Base-by-base conservation (phyloP, 53 echinoderm and acorn worm genomes). In the Astropecten irregularis region DNA sequence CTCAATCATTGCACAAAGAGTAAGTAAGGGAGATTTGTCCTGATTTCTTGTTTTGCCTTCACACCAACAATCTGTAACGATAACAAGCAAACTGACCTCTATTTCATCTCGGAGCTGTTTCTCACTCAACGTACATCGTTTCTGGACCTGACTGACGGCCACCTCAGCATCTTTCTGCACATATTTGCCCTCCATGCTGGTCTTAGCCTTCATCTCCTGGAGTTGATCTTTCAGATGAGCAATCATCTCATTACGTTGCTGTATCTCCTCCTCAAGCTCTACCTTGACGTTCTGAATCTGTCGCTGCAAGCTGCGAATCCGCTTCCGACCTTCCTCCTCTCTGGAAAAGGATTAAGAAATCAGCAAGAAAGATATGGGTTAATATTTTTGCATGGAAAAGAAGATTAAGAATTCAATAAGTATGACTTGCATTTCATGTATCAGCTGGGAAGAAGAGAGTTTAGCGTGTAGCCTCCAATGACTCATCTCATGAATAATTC, bases 201-300 rank as follows among this genome's bases (percentile, higher is more conserved):
- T 97, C 90, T 97, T 97, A 66, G 97, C 97, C 66, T 97, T 97
- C 97, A 97, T 97, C 79, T 97, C 97, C 39, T 97, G 97, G 20
- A 97, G 90, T 47, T 97, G 97, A 53, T 97, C 97, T 59, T 97
- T 97, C 14, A 94, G 64, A 61, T 97, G 97, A 28, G 97, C 97
- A 22, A 97, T 97, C 96, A 93, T 94, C 87, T 97, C 92, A 64
- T 97, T 93, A 29, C 97, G 76, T 25, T 97, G 97, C 56, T 97
- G 92, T 9, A 89, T 97, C 81, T 97, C 93, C 34, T 90, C 91
- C 40, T 94, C 94, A 15, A 87, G 52, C 84, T 94, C 94, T 25
- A 91, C 58, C 57, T 83, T 73, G 87, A 97, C 84, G 2, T 94
- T 91, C 51, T 82, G 73, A 49, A 97, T 93, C 83, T 97, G 93